These are phyloP conservation scores for Rhincodon typus DNA, from an alignment of 2,797 vertebrate species.

Conservation along the genomic window DNA sequence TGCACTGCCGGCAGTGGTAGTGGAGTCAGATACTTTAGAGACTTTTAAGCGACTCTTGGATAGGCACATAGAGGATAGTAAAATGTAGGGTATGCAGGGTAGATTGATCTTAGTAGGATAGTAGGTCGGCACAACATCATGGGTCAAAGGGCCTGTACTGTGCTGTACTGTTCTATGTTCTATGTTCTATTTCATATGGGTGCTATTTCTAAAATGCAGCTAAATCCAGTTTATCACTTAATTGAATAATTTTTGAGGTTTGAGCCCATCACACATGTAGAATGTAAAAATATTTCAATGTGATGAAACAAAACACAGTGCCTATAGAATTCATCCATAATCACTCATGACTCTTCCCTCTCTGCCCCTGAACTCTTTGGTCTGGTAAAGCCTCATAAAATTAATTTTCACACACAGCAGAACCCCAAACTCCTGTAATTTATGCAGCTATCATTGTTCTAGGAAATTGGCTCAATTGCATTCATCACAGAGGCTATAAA, in stretches of 20 bases:
- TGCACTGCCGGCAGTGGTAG: too few relatives aligned
- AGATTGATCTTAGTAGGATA: too few relatives aligned
- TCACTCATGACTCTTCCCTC: background rate
- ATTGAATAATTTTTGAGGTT: background rate
- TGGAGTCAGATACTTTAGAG: too few relatives aligned
- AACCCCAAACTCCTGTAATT: background rate
- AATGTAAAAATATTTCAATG: background rate
- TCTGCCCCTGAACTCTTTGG: background rate
- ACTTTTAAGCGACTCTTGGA: too few relatives aligned
- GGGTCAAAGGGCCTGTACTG: too few relatives aligned
- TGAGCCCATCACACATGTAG: background rate
- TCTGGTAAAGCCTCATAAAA: background rate
- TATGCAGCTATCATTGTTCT: background rate
- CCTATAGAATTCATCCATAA: background rate
- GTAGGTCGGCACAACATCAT: too few relatives aligned
- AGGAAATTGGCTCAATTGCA: background rate
- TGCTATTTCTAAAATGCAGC: background rate
- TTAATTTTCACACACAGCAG: background rate
- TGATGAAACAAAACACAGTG: background rate
- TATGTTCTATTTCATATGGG: background rate
- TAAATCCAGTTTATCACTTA: background rate
- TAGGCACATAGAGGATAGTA: too few relatives aligned
- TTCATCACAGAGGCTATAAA: background rate
- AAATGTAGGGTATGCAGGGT: too few relatives aligned
- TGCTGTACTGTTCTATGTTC: too few relatives aligned